Evolutionary conservation across 2,888 invertebrate genomes (phyloP).

Genomic region (Danaus chrysippus): DNA sequence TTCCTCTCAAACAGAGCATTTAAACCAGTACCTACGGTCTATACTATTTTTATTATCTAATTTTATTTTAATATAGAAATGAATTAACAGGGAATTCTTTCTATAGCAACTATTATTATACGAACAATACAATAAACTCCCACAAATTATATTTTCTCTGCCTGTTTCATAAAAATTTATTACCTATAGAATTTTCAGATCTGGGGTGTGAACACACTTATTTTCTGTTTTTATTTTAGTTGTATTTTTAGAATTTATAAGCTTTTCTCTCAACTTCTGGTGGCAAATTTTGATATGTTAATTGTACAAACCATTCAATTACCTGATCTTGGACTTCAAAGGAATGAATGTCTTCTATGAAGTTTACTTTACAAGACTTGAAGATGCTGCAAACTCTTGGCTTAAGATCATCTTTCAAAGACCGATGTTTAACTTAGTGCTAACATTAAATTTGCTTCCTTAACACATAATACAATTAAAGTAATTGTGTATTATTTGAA

Average conservation of each 20-base stretch:
- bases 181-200: too few species aligned
- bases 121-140: too few species aligned
- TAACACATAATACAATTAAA: constrained; percentile 1
- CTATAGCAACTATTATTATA: constrained; percentile 1
- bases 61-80: constrained; percentile 22
- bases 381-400: constrained; percentile 11
- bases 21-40: constrained; percentile 28
- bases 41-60: constrained; percentile 35
- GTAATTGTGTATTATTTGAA: too few species aligned
- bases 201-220: too few species aligned
- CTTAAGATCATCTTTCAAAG: constrained; percentile 13
- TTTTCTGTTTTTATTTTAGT: too few species aligned
- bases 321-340: neutral
- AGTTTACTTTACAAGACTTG: constrained; percentile 5
- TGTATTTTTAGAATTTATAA: too few species aligned
- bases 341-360: neutral
- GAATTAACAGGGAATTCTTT: constrained; percentile 4
- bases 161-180: too few species aligned
- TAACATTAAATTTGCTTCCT: neutral
- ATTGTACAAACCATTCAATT: neutral
- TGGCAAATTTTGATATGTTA: too few species aligned
- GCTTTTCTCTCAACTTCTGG: too few species aligned
- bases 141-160: too few species aligned
- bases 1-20: constrained; percentile 32
- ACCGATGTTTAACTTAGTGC: constrained; percentile 1